Percentiles rank a stretch among this genome's conserved stretches.
Evolutionary conservation across 2,797 vertebrate genomes (phyloP).

Genomic region (Sebastes vulpes): DNA sequence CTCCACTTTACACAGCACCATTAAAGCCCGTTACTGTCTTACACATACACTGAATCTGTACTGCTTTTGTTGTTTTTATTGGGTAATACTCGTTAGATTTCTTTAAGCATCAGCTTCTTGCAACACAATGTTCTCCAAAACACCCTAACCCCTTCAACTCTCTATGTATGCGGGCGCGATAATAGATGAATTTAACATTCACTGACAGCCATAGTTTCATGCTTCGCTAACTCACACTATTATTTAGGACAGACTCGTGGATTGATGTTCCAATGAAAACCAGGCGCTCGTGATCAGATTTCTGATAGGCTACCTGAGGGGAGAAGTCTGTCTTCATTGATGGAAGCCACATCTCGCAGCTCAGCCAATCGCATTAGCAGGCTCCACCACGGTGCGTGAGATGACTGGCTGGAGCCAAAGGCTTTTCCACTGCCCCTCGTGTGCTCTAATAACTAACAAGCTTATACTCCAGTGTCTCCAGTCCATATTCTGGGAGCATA

Average conservation of each 20-base stretch:
- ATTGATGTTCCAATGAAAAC: slow-evolving; percentile 70
- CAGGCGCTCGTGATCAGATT: slow-evolving; percentile 58
- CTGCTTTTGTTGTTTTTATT: neutral
- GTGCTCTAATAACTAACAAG: slow-evolving; percentile 45
- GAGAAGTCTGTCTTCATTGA: slow-evolving; percentile 64
- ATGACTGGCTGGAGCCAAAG: slow-evolving; percentile 37
- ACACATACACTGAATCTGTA: neutral
- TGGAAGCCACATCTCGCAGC: slow-evolving; percentile 36
- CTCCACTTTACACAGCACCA: neutral
- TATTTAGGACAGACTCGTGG: slow-evolving; percentile 57
- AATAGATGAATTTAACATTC: slow-evolving; percentile 68
- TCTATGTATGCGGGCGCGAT: neutral
- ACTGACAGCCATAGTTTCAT: slow-evolving; percentile 62
- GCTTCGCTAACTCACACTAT: slow-evolving; percentile 66
- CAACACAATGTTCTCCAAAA: neutral
- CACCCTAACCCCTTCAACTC: neutral
- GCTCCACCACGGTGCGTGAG: slow-evolving; percentile 31
- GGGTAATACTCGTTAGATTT: neutral
- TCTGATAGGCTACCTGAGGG: slow-evolving; percentile 68
- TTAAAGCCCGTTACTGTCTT: neutral
- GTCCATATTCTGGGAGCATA: slow-evolving; percentile 33
- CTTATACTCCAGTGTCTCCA: slow-evolving; percentile 30
- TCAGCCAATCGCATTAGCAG: slow-evolving; percentile 64
- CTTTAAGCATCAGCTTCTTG: neutral
- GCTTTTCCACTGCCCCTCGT: slow-evolving; percentile 44